Evolutionary conservation across 2,797 vertebrate species (phyloP), one percentile per base, ranked within the genome.

Genomic region (Pelodytes ibericus): DNA sequence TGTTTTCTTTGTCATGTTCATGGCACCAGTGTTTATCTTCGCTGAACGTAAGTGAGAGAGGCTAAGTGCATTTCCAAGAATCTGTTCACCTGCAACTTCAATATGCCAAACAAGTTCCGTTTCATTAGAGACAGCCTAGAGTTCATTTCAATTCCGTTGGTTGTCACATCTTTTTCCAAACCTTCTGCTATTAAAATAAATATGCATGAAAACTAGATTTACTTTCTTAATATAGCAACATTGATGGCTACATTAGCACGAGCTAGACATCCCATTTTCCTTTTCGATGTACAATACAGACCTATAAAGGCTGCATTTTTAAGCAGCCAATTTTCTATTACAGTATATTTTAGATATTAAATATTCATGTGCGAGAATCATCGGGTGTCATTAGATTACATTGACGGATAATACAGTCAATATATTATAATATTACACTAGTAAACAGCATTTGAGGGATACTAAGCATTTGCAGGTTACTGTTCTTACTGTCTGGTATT

Each of bases 321-420:
- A 22, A 53, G 24, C n/a, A 20, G 20, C 2, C n/a, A 4, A 5
- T 53, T 53, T 16, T 20, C n/a, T 22, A 25, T 6, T 53, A 53
- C 24, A 16, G 49, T 4, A 53, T 53, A 25, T 53, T 66, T 71
- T 15, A 8, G 10, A n/a, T 24, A 77, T 77, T 47, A 77, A 72
- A 71, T 71, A 72, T 77, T 77, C 18, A 77, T 71, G 27, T 36
- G 3, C 9, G 24, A 60, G 51, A 31, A 11, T 31, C 20, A 20
- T 31, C 11, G 29, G 47, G 26, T 15, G 30, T 51, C 60, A 22
- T 39, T 11, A 25, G 24, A 39, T 77, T 64, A 24, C 11, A 11
- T 53, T 22, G 49, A 7, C 7, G 49, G 49, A 53, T 53, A 71
- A 63, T 71, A 31, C 22, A n/a, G n/a, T n/a, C n/a, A n/a, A n/a